A percentile compares a stretch with the other conserved stretches of the same genome.
Evolutionary conservation across 1,140 invertebrate genomes (phyloP).

Genomic region (Mesaphorura yosii): DNA sequence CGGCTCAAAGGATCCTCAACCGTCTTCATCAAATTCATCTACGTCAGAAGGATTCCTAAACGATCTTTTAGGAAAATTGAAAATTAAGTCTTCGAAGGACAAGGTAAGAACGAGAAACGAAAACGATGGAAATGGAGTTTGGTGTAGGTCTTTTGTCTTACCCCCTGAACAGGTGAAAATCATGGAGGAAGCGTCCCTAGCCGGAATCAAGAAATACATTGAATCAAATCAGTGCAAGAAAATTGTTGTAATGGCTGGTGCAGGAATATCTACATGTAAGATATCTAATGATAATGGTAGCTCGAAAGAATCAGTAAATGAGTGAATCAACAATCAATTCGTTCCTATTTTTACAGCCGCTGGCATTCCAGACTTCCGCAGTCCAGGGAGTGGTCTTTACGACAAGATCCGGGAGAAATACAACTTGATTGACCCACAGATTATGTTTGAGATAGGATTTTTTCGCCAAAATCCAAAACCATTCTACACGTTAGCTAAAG

Average conservation of each 20-base stretch:
- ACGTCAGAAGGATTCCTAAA: conserved; percentile 40
- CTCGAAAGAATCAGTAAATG: no score
- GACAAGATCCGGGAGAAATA: conserved; percentile 78
- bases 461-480: conserved; percentile 70
- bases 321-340: no score
- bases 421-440: conserved; percentile 80
- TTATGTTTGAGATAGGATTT: conserved; percentile 85
- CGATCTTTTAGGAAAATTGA: conserved; percentile 29
- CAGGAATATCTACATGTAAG: conserved; percentile 88
- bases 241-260: conserved; percentile 83
- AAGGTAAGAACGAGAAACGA: conserved; percentile 30
- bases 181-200: conserved; percentile 46
- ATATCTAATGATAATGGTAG: no score
- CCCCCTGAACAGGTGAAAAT: conserved; percentile 33
- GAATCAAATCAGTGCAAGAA: conserved; percentile 64
- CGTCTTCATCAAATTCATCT: conserved; percentile 16
- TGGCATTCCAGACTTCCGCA: conserved; percentile 88
- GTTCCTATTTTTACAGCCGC: conserved; percentile 53
- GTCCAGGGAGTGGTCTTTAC: conserved; percentile 81
- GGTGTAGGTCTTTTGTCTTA: neutral
- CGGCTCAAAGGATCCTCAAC: no score
- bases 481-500: conserved; percentile 73
- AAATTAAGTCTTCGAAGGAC: neutral
- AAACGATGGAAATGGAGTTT: neutral
- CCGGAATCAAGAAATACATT: conserved; percentile 60